phyloP scores from a whole-genome alignment of 2,113 vertebrate species.

The Trichomycterus rosablanca region DNA sequence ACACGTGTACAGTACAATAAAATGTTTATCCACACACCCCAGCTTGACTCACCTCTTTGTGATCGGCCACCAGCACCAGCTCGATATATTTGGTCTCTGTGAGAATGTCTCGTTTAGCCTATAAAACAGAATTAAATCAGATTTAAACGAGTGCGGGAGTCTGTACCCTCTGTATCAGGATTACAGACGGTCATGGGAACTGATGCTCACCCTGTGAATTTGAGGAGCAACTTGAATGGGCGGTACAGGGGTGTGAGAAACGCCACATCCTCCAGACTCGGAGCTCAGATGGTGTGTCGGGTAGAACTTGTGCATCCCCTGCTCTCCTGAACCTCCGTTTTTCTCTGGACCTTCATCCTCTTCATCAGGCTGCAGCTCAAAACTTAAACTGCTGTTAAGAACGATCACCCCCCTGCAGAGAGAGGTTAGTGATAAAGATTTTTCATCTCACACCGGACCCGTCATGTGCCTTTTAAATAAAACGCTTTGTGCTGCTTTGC shows the following conservation, averaged over 20 bases:
- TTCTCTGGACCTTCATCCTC: constrained; percentile 5
- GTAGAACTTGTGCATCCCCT: constrained; percentile 54
- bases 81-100: constrained; percentile 80
- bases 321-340: background rate
- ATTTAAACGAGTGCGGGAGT: background rate
- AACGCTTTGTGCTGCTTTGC: no score
- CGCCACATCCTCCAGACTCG: constrained; percentile 51
- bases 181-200: no score
- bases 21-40: no score
- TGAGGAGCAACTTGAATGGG: constrained; percentile 14
- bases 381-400: constrained; percentile 72
- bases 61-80: constrained; percentile 86
- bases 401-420: constrained; percentile 71
- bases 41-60: constrained; percentile 73
- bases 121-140: constrained; percentile 28
- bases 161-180: background rate
- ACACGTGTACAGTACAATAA: no score
- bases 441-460: background rate
- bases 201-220: constrained; percentile 57
- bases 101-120: constrained; percentile 70
- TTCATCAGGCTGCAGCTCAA: constrained; percentile 63
- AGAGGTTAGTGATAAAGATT: constrained; percentile 11
- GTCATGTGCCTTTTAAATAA: no score
- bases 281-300: constrained; percentile 38
- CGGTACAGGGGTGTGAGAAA: constrained; percentile 50